Conservation (phyloP, 2,797 vertebrate genomes). For the Sebastes hubbsi region DNA sequence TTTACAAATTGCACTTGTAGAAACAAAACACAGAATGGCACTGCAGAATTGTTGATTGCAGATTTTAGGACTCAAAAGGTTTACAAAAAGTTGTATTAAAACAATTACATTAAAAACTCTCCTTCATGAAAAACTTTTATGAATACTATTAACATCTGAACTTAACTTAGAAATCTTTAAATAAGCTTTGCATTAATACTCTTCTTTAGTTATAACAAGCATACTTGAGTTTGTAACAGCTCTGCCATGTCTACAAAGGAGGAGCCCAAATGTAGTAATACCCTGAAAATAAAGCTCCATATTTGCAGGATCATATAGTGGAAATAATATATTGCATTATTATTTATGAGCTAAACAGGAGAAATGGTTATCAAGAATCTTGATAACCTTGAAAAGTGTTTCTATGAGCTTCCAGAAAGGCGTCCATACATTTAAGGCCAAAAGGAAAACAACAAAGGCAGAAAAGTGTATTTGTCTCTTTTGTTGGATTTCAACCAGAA, state of each 20-base stretch:
- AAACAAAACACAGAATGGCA: constrained; percentile 66
- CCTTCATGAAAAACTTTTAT: constrained; percentile 61
- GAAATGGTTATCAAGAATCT: neutral
- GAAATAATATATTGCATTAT: constrained; percentile 11
- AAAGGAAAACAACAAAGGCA: constrained; percentile 52
- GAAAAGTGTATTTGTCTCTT: constrained; percentile 21
- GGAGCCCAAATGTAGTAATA: constrained; percentile 14
- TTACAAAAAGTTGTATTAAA: constrained; percentile 65
- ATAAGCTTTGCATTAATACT: constrained; percentile 69
- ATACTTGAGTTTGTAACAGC: constrained; percentile 45
- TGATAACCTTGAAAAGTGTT: neutral
- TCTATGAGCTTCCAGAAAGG: constrained; percentile 29
- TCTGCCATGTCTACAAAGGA: constrained; percentile 27
- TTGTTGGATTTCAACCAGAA: constrained; percentile 44
- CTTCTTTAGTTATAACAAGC: constrained; percentile 38
- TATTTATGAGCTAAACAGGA: constrained; percentile 1
- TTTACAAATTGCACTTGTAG: constrained; percentile 73
- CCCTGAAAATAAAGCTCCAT: constrained; percentile 35
- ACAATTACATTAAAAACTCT: constrained; percentile 57
- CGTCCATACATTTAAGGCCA: constrained; percentile 47
- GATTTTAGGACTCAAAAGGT: constrained; percentile 36
- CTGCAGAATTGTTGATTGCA: constrained; percentile 33
- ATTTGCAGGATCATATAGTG: constrained; percentile 11
- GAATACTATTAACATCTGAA: constrained; percentile 71
- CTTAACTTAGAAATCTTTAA: constrained; percentile 75